Evolutionary conservation across 2,888 invertebrate genomes (phyloP), one percentile per base, ranked within the genome.

Genomic region (Erebia aethiops): DNA sequence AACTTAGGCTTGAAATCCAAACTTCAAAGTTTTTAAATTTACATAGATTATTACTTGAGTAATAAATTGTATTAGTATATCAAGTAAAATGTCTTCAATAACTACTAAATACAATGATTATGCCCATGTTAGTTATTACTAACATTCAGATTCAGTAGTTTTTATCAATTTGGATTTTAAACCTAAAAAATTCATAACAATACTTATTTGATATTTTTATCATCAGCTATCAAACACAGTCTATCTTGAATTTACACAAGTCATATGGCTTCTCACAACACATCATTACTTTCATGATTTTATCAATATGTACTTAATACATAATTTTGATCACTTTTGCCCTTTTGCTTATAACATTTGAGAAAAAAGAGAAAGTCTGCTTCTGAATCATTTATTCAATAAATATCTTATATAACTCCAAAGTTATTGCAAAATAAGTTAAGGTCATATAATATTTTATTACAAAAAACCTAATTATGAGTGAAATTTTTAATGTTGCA

Each of bases 1-100:
- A 35, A 43, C 2, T 35, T 35, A 41, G 67, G 60, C 57, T 73
- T 67, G 64, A 62, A 41, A 69, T 69, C 56, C 65, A 69, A 60
- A 7, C 16, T 65, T 66, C 18, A 43, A 46, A 41, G 3, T 63
- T 51, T 35, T 35, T 26, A 8, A 4, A 26, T 10, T 10, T n/a
- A 16, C 16, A n/a, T n/a, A n/a, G 1, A 52, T 2, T 4, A 13
- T 46, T 46, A 1, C 11, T 46, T 46, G 11, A 11, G 1, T n/a
- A n/a, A n/a, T n/a, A n/a, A 46, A 35, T 35, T 35, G 35, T 35
- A 35, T 54, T 10, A 16, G 18, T 54, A 18, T 18, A 3, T 18
- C 18, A 2, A 18, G 7, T n/a, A 7, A 7, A 8, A n/a, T 18
- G 9, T 43, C 35, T 35, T 5, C 7, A 1, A 35, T 35, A 35